Conservation (phyloP, 1,140 invertebrate species). For the Lethrus apterus region DNA sequence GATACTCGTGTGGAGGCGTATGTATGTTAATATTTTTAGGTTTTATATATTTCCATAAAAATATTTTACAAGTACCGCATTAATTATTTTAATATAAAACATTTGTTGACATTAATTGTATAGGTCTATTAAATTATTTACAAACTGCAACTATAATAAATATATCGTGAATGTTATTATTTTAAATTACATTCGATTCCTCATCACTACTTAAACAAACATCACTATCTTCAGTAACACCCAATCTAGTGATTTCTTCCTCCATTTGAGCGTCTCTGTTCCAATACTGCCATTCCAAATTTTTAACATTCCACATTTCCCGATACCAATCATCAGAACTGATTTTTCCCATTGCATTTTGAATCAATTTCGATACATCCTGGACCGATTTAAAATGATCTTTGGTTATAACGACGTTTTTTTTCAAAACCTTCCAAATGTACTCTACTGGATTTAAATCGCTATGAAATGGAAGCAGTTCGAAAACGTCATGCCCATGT, state of each 20-base stretch:
- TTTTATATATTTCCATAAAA: not conserved
- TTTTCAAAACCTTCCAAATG: too few relatives aligned
- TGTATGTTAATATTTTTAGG: not conserved
- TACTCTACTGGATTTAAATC: too few relatives aligned
- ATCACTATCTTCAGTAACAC: conserved; percentile 1
- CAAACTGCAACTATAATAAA: too few relatives aligned
- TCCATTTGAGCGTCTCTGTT: not conserved
- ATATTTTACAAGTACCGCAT: not conserved
- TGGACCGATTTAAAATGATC: too few relatives aligned
- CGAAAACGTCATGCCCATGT: too few relatives aligned
- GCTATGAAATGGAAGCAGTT: too few relatives aligned
- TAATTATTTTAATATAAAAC: conserved; percentile 8
- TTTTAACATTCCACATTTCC: not conserved
- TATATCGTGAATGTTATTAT: too few relatives aligned
- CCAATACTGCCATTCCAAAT: conserved; percentile 1
- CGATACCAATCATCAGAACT: not conserved
- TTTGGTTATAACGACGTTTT: too few relatives aligned
- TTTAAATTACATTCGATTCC: too few relatives aligned
- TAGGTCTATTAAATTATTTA: conserved; percentile 14
- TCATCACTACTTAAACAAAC: not conserved
- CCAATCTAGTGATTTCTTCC: not conserved
- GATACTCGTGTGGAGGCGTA: too few relatives aligned
- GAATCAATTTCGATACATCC: too few relatives aligned
- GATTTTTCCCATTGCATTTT: too few relatives aligned
- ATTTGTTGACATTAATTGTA: conserved; percentile 6